These are phyloP conservation scores for Macquaria ambigua DNA, from an alignment of 2,113 vertebrate genomes.

Conservation along the genomic window DNA sequence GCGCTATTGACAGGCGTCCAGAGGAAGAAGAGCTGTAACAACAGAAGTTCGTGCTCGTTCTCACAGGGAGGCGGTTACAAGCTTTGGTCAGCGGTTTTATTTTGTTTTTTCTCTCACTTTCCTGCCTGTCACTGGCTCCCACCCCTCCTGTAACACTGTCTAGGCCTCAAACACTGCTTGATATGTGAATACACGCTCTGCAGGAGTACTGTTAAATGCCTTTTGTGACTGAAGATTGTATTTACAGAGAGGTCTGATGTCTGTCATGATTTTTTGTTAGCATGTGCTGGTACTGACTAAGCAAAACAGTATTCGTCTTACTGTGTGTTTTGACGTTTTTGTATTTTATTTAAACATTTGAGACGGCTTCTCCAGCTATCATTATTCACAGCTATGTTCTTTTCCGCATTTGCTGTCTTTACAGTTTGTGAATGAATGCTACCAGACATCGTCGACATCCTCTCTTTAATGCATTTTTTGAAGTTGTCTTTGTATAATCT, in stretches of 20 bases:
- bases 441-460: neutral
- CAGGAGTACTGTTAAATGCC: constrained; percentile 56
- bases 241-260: constrained; percentile 28
- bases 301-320: neutral
- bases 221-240: constrained; percentile 72
- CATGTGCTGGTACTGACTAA: constrained; percentile 24
- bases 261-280: constrained; percentile 7
- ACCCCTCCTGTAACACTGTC: constrained; percentile 24
- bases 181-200: constrained; percentile 42
- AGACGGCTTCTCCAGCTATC: constrained; percentile 1
- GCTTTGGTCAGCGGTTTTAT: neutral
- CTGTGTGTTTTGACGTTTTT: neutral
- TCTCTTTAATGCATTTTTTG: neutral
- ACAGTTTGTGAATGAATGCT: neutral
- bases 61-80: constrained; percentile 29
- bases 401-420: constrained; percentile 3
- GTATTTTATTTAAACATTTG: constrained; percentile 19
- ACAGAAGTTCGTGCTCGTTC: neutral
- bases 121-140: neutral
- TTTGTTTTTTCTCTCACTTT: neutral
- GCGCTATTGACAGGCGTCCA: constrained; percentile 3
- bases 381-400: neutral
- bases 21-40: constrained; percentile 25
- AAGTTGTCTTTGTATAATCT: neutral
- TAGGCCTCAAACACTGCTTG: constrained; percentile 41